Base-by-base conservation (phyloP, 2,888 invertebrate species). In the Aphidoletes aphidimyza region DNA sequence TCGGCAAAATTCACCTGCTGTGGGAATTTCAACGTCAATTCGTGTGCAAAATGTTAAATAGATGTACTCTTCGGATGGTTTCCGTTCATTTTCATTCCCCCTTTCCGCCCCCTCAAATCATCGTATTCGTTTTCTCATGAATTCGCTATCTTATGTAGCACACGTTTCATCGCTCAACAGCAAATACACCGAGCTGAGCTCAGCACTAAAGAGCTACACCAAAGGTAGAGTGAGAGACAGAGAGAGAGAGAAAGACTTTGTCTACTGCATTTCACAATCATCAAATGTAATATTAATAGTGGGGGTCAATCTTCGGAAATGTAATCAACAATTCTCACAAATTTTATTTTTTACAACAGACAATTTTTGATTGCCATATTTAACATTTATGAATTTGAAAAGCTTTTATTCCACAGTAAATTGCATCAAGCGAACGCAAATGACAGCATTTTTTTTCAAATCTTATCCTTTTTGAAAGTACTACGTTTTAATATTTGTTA, bases 1-100 rank as follows among this genome's bases (percentile, higher is more conserved):
- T 37, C 22, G 39, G 81, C 19, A 37, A n/a, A 37, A 81, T 81
- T 37, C 81, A n/a, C 37, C 22, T 26, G 81, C 81, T 81, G n/a
- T 37, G 81, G 81, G 81, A 81, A 81, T 81, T 81, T 81, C 81
- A 37, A 37, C 81, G 17, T 78, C 17, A 36, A 81, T 81, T 81
- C 81, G 36, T 81, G 36, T 81, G 37, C 81, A 81, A 37, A 81
- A 81, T 81, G 37, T 81, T 81, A 81, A 37, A 19, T 81, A 81
- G 81, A 69, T 69, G 69, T 69, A 54, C 30, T 69, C 8, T 30
- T 69, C 3, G 69, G 8, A 5, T 69, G 26, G 3, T 14, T 69
- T 69, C 69, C 30, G 69, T 26, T 69, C 69, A 69, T 30, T 69
- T n/a, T 69, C 69, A 26, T 30, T 26, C 54, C 54, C 30, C n/a